Base-by-base conservation (phyloP, 1,140 invertebrate genomes). In the Calliphora vicina region DNA sequence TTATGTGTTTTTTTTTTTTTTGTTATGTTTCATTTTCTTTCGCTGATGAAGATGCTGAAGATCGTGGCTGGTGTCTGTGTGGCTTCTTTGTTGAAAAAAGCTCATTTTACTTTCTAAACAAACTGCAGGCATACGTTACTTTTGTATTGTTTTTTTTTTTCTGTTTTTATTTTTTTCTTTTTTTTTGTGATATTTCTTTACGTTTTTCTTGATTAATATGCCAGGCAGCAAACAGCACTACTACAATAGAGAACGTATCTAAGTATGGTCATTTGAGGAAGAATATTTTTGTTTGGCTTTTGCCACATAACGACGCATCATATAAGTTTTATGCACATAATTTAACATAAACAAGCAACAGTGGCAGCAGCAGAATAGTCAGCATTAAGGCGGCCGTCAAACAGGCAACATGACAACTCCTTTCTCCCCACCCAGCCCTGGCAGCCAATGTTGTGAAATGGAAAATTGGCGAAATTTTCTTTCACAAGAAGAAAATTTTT, bases 41-140 rank as follows among this genome's bases (percentile, higher is more conserved):
- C 2, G 5, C 45, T 6, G 45, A 57, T 6, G 50, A 57, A n/a
- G 50, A 17, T 57, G 50, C n/a, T 57, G 50, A n/a, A n/a, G 50
- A 17, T 57, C 0, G 45, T 57, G 45, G 45, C 45, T n/a, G 17
- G 50, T 57, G 50, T 57, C 50, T 29, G 72, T 73, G 72, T 73
- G 72, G 23, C 26, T 76, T 29, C 23, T 17, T 76, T 35, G 10
- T 8, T 35, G 6, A 8, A 8, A 35, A 35, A 35, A n/a, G 26
- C 74, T 78, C 74, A 78, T 78, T 78, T 78, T 78, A 78, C 74
- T 78, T 78, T 78, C 74, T 78, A 78, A 78, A 78, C 35, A 78
- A 45, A 78, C 50, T 13, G 20, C n/a, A 20, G 61, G 61, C 61
- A 67, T 67, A 23, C n/a, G 50, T n/a, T n/a, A 43, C 42, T 43